phyloP scores from a whole-genome alignment of 2,888 invertebrate species.

The Tenthredo notha region DNA sequence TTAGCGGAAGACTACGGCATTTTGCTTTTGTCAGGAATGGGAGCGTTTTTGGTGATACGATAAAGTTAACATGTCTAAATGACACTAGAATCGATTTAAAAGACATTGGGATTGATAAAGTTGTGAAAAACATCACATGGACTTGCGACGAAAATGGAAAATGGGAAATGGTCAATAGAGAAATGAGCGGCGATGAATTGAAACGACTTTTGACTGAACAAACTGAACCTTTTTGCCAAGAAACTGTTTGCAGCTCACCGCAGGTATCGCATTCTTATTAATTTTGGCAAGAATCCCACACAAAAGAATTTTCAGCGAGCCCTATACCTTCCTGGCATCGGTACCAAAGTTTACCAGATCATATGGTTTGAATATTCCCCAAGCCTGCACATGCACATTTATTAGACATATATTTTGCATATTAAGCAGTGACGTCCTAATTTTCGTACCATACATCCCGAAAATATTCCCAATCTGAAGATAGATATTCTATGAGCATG shows the following conservation, averaged over 20 bases:
- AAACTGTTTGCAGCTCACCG: constrained; percentile 59
- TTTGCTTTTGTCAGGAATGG: constrained; percentile 61
- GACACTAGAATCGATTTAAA: constrained; percentile 57
- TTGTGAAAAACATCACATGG: constrained; percentile 66
- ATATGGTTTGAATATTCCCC: too few relatives aligned
- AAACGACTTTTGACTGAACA: constrained; percentile 34
- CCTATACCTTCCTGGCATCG: too few relatives aligned
- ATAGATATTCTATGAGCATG: constrained; percentile 29
- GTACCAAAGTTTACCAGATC: too few relatives aligned
- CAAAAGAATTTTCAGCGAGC: too few relatives aligned
- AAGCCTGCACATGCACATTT: too few relatives aligned
- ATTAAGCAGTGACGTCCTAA: too few relatives aligned
- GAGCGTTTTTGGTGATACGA: constrained; percentile 61
- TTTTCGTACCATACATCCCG: too few relatives aligned
- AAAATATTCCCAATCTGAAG: neutral
- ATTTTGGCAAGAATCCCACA: neutral
- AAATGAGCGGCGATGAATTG: constrained; percentile 56
- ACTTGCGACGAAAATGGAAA: constrained; percentile 63
- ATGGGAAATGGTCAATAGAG: constrained; percentile 62
- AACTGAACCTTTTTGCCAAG: constrained; percentile 60
- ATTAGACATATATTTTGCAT: too few relatives aligned
- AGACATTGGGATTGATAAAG: constrained; percentile 44
- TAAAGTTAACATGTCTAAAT: constrained; percentile 64
- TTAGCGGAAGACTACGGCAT: constrained; percentile 2
- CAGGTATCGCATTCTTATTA: constrained; percentile 53